Evolutionary conservation across 2,888 invertebrate genomes (phyloP).

Genomic region (Cryptocephalus moraei): DNA sequence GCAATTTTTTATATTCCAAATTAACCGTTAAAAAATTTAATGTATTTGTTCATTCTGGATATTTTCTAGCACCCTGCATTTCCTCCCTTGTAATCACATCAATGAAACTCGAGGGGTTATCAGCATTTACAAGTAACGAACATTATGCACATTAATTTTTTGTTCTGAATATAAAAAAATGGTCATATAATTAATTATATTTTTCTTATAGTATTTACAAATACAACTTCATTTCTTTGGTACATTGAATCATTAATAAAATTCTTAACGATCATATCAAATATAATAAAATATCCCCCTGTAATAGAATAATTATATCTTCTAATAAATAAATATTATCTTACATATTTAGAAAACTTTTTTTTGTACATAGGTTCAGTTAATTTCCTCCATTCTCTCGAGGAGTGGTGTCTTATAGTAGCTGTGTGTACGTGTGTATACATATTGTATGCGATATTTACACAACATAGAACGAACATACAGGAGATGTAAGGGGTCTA

Average conservation of each 20-base stretch:
- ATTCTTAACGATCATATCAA: conserved; percentile 35
- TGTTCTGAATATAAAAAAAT: not conserved
- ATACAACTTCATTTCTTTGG: conserved; percentile 25
- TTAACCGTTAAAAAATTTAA: no score
- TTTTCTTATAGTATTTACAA: not conserved
- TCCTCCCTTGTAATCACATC: not conserved
- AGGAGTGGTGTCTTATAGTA: conserved; percentile 16
- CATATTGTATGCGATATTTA: conserved; percentile 2
- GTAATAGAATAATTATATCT: conserved; percentile 28
- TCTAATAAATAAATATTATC: conserved; percentile 32
- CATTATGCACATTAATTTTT: conserved; percentile 6
- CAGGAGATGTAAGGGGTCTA: not conserved
- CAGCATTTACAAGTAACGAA: conserved; percentile 5
- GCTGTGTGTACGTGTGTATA: conserved; percentile 16
- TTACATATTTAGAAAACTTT: conserved; percentile 29
- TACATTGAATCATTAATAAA: conserved; percentile 30
- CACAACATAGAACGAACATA: conserved; percentile 1
- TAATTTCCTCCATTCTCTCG: conserved; percentile 5
- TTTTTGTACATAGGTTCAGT: conserved; percentile 26
- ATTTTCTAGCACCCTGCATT: no score
- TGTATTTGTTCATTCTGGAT: no score
- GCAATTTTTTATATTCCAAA: no score
- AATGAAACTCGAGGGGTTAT: conserved; percentile 7
- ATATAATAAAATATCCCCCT: conserved; percentile 33
- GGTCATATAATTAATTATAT: conserved; percentile 18